Percentiles rank a stretch among this genome's conserved stretches.
Conservation (phyloP, 2,797 vertebrate genomes). For the Pseudomugil tenellus region DNA sequence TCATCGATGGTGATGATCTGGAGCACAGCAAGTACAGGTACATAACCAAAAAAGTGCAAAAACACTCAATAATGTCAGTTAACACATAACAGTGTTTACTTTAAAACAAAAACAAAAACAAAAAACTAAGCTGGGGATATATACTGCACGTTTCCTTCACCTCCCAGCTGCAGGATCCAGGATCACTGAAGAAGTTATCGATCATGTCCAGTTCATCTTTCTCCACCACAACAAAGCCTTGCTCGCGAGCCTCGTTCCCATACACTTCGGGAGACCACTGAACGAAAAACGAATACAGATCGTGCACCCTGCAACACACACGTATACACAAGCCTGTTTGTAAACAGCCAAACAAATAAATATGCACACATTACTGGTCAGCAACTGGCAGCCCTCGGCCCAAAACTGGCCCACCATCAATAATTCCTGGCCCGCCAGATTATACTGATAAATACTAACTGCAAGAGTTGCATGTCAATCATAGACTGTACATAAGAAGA, state of each 20-base stretch:
- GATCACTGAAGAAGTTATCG: slow-evolving; percentile 98
- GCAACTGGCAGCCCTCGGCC: too few relatives aligned
- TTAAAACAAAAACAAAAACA: neutral
- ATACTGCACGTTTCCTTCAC: slow-evolving; percentile 70
- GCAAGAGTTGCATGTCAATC: too few relatives aligned
- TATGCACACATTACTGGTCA: neutral
- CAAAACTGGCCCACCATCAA: too few relatives aligned
- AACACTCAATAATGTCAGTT: neutral
- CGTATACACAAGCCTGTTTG: neutral
- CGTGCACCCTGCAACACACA: slow-evolving; percentile 87
- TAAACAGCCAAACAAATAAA: neutral
- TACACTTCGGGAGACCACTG: slow-evolving; percentile 98
- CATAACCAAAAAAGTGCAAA: neutral
- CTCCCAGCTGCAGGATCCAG: slow-evolving; percentile 97
- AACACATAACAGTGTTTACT: neutral
- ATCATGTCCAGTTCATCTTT: slow-evolving; percentile 98
- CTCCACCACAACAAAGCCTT: slow-evolving; percentile 97
- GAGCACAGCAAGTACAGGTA: neutral
- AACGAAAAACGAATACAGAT: slow-evolving; percentile 96
- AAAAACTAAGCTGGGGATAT: too few relatives aligned
- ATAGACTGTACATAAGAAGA: too few relatives aligned
- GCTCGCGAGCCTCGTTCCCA: slow-evolving; percentile 96
- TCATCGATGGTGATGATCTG: slow-evolving; percentile 98
- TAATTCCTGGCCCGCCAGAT: too few relatives aligned
- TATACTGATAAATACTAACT: too few relatives aligned